Base-by-base conservation (phyloP, 2,113 vertebrate genomes). In the Phylloscopus trochiloides region DNA sequence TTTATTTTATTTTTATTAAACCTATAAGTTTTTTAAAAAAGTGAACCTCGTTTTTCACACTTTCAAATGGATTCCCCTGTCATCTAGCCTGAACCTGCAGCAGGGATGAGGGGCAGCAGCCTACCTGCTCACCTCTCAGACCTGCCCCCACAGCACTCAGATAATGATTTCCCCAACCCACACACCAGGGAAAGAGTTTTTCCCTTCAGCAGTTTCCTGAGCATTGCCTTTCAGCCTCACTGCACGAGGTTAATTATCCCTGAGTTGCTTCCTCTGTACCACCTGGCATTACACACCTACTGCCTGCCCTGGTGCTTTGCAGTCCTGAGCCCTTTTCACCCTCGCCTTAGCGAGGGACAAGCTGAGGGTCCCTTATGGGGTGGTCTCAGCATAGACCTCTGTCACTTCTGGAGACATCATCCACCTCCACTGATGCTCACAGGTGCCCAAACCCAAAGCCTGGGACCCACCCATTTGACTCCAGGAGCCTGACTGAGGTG, bases 201-300 rank as follows among this genome's bases (percentile, higher is more conserved):
- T 70, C 59, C 61, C 61, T 59, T 71, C 65, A n/a, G 45, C 68
- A 63, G 38, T 89, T 94, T 94, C 34, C 68, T 45, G 54, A 26
- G 13, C 38, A 29, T 32, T 90, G 62, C 65, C 58, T 96, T 90
- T 78, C 85, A 79, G 66, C 54, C 36, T 88, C 71, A 70, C 58
- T 90, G 47, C 61, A 11, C n/a, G 24, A 82, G 42, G 78, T 82
- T 86, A 81, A 79, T 93, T 78, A 68, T 72, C 75, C 59, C 70
- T 63, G 54, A 82, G 50, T 14, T 71, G 29, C 43, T 68, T 51
- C 25, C 48, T 61, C 74, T 50, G 10, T 25, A 25, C 29, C 73
- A 28, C 20, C 13, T 84, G 68, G 42, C 52, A 61, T n/a, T 59
- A 29, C 3, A 4, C 1, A 0, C 16, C 28, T 51, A 22, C 28